Conservation (phyloP, 2,797 vertebrate species). For the Catostomus latipinnis region DNA sequence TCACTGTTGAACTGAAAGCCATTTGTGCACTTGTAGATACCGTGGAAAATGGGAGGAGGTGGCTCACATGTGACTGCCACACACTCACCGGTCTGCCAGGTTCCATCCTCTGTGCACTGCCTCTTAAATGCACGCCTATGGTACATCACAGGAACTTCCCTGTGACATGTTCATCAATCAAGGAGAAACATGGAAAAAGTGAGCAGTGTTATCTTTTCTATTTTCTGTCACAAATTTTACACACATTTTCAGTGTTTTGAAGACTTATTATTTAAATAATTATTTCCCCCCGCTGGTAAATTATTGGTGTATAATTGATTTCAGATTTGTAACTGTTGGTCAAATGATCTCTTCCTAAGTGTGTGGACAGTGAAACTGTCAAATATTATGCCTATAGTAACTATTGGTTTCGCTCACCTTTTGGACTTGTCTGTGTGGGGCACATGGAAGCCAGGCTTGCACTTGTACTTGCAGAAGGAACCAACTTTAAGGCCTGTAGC, state of each 20-base stretch:
- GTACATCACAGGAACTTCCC: slow-evolving; percentile 36
- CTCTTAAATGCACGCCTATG: slow-evolving; percentile 91
- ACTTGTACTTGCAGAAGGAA: slow-evolving; percentile 97
- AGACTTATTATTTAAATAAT: too few species aligned
- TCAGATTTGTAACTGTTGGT: slow-evolving; percentile 18
- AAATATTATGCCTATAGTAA: background rate
- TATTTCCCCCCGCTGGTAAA: too few species aligned
- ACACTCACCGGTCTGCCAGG: slow-evolving; percentile 89
- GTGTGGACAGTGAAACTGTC: background rate
- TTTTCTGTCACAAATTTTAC: background rate
- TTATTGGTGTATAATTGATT: too few species aligned
- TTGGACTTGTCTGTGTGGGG: slow-evolving; percentile 77
- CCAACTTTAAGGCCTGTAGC: slow-evolving; percentile 94
- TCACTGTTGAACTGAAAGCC: slow-evolving; percentile 96
- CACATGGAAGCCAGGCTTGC: slow-evolving; percentile 93
- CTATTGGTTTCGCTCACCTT: slow-evolving; percentile 65
- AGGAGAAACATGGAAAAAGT: background rate
- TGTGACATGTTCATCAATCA: slow-evolving; percentile 19
- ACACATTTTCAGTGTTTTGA: too few species aligned
- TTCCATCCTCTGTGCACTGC: slow-evolving; percentile 94
- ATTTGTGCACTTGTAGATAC: slow-evolving; percentile 91
- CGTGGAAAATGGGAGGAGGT: slow-evolving; percentile 90
- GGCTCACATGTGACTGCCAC: slow-evolving; percentile 92
- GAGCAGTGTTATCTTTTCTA: background rate
- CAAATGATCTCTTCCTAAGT: background rate